phyloP scores from a whole-genome alignment of 2,797 vertebrate genomes.

The Caiman crocodilus region DNA sequence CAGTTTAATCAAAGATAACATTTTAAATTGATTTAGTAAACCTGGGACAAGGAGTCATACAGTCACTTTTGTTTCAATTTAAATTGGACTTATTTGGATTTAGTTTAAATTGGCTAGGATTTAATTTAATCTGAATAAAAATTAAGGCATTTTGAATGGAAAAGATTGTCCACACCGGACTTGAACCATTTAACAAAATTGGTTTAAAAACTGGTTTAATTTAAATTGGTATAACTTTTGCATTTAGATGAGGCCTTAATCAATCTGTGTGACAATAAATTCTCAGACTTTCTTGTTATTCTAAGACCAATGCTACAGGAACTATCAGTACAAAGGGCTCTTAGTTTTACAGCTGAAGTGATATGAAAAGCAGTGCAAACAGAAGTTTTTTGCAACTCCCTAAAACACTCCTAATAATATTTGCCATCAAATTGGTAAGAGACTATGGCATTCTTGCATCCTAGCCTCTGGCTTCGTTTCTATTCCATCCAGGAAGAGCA shows the following conservation, averaged over 20 bases:
- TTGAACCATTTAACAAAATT: not conserved
- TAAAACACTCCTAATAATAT: constrained; percentile 38
- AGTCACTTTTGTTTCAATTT: not conserved
- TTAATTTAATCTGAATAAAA: not conserved
- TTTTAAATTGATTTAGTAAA: constrained; percentile 2
- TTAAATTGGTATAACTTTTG: not conserved
- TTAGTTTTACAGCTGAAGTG: constrained; percentile 37
- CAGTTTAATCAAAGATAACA: fast-evolving
- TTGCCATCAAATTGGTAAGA: constrained; percentile 58
- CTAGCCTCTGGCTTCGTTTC: no score
- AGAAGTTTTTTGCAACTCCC: constrained; percentile 50
- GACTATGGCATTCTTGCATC: constrained; percentile 43
- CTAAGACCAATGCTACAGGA: fast-evolving
- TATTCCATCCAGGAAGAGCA: no score
- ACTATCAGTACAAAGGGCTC: not conserved
- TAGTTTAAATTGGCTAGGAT: not conserved
- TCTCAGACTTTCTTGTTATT: not conserved
- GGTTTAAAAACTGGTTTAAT: not conserved
- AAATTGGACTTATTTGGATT: not conserved
- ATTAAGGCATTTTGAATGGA: not conserved
- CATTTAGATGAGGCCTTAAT: not conserved
- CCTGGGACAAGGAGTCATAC: not conserved
- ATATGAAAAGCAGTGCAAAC: constrained; percentile 37
- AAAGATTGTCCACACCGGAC: not conserved
- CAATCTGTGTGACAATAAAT: fast-evolving